Conservation (phyloP, 2,888 invertebrate genomes). For the Eutolmus rufibarbis region DNA sequence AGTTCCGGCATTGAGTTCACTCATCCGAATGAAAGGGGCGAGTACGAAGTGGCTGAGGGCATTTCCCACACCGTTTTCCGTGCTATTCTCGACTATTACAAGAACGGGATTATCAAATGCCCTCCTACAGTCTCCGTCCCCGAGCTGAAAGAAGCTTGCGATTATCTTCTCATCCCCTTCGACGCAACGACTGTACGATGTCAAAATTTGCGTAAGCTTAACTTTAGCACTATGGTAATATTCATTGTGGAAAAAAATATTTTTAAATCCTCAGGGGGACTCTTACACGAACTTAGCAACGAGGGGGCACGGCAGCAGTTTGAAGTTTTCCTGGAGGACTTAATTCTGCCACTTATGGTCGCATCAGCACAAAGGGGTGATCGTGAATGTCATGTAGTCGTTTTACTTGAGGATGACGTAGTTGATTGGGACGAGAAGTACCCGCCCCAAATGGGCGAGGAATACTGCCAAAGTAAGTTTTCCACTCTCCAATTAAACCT, state of each 20-base stretch:
- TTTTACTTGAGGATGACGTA: conserved; percentile 92
- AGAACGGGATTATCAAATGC: conserved; percentile 88
- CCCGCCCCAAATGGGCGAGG: conserved; percentile 99
- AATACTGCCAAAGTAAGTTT: conserved; percentile 90
- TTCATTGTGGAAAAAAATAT: neutral
- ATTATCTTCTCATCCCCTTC: conserved; percentile 97
- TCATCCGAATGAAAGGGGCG: conserved; percentile 94
- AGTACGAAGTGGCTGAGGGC: conserved; percentile 97
- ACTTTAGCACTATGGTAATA: neutral
- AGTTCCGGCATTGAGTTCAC: conserved; percentile 91
- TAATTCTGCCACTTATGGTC: conserved; percentile 97
- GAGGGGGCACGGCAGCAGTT: conserved; percentile 99
- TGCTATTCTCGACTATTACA: conserved; percentile 94
- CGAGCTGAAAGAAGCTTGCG: conserved; percentile 97
- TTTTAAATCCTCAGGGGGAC: conserved; percentile 70
- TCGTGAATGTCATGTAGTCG: conserved; percentile 96
- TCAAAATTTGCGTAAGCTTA: conserved; percentile 86
- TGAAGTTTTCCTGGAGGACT: conserved; percentile 92
- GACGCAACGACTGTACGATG: conserved; percentile 95
- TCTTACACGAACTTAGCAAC: conserved; percentile 97
- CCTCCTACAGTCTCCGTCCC: conserved; percentile 96
- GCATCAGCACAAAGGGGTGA: conserved; percentile 92
- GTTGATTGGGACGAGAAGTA: conserved; percentile 99
- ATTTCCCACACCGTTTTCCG: conserved; percentile 95
- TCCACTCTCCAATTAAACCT: neutral